Evolutionary conservation across 2,888 invertebrate species (phyloP).

Genomic region (Myopa tessellatipennis): DNA sequence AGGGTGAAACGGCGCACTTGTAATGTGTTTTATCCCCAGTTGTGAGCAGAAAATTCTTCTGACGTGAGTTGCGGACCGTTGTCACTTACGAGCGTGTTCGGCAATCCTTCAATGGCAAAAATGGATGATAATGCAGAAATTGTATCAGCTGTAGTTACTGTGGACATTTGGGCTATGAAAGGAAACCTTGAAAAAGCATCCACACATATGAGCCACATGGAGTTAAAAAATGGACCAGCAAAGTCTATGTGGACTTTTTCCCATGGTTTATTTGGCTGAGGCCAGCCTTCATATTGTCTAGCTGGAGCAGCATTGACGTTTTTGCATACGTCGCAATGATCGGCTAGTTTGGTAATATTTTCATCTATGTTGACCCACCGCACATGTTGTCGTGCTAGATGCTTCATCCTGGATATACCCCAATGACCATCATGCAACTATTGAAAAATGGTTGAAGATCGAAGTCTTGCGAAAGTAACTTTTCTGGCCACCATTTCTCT

Average conservation of each 20-base stretch:
- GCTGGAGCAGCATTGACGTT: constrained; percentile 32
- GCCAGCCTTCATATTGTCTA: constrained; percentile 43
- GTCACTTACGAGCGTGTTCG: too few species aligned
- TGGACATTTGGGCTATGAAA: constrained; percentile 48
- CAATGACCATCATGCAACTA: constrained; percentile 41
- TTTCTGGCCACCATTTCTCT: constrained; percentile 21
- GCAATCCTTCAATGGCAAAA: too few species aligned
- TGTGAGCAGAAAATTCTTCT: too few species aligned
- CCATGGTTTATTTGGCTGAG: constrained; percentile 55
- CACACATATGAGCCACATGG: constrained; percentile 36
- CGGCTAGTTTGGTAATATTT: constrained; percentile 9
- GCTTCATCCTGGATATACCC: constrained; percentile 40
- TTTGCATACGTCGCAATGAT: constrained; percentile 39
- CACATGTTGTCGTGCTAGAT: constrained; percentile 39
- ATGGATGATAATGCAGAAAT: constrained; percentile 28
- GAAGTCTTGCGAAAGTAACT: not conserved
- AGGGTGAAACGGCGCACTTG: too few species aligned
- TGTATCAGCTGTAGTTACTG: constrained; percentile 22
- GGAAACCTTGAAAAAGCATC: constrained; percentile 48
- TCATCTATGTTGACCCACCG: constrained; percentile 42
- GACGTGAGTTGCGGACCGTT: too few species aligned
- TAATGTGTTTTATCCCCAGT: too few species aligned
- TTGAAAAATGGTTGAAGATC: constrained; percentile 36
- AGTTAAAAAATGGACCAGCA: too few species aligned
- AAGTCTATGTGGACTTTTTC: constrained; percentile 65